Evolutionary conservation across 2,888 invertebrate species (phyloP), one percentile per base, ranked within the genome.

Genomic region (Micoletzkya japonica): DNA sequence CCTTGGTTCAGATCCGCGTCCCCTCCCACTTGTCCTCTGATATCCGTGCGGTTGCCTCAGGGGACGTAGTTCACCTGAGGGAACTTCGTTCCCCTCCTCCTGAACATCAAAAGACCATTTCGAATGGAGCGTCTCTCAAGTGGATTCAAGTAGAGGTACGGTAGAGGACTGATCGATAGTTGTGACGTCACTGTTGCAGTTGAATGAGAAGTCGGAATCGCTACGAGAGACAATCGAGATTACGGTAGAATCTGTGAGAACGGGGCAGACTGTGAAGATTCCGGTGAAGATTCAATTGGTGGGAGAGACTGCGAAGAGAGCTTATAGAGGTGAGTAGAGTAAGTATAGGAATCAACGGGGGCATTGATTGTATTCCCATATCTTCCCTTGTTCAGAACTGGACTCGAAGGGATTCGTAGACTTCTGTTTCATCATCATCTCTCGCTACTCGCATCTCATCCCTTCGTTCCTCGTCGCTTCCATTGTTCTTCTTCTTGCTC

Each of bases 211-310:
- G 57, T 72, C 74, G 26, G 74, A 73, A 0, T 73, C 74, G 1
- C 54, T 77, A 30, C 76, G 75, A 1, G 72, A 69, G 44, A 71
- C 71, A 39, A 76, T 76, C 39, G 67, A 66, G n/a, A 57, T 79
- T 2, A 63, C 54, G 14, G 73, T 79, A 2, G 67, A 70, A 67
- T 76, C 74, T 28, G 70, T 52, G 24, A 24, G 68, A 26, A 79
- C 75, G 10, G 76, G 76, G 28, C 77, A 77, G 64, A 63, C 36
- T 0, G 56, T 76, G 20, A 37, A 57, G 10, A 68, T 79, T 14
- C 79, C 79, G 6, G 74, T 79, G 6, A 71, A 69, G 30, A 70
- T 79, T n/a, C 72, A 72, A 37, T 39, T 79, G n/a, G 68, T 78
- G 30, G 78, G 77, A 28, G 74, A 76, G 26, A 75, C 76, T 1